Conservation (phyloP, 2,797 vertebrate species). For the Lateolabrax maculatus region DNA sequence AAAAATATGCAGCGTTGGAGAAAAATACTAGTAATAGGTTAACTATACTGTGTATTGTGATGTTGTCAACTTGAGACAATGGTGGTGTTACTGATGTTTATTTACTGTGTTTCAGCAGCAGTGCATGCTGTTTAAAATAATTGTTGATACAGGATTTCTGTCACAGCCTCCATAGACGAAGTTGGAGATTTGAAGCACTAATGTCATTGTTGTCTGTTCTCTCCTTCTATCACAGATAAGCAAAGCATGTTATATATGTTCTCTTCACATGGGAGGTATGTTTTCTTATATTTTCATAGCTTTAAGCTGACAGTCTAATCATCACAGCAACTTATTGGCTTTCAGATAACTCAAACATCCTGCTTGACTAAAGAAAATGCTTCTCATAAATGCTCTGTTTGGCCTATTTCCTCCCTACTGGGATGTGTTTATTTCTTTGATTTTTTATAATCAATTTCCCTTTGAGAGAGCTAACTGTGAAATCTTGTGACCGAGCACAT, state of each 20-base stretch:
- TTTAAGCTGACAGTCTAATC: conserved; percentile 30
- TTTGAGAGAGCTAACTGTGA: conserved; percentile 43
- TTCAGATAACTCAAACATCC: conserved; percentile 42
- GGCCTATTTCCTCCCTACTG: conserved; percentile 35
- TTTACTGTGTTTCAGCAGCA: not conserved
- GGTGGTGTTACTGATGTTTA: not conserved
- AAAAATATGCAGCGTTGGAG: not conserved
- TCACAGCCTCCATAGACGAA: conserved; percentile 1
- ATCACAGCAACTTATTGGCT: conserved; percentile 16
- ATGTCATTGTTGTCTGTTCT: conserved; percentile 7
- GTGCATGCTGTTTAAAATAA: not conserved
- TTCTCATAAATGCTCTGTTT: conserved; percentile 47
- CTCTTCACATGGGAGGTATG: not conserved
- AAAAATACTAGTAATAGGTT: no score
- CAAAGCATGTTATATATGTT: conserved; percentile 3
- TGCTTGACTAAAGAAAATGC: conserved; percentile 23
- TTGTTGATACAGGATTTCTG: not conserved
- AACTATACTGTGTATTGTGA: no score
- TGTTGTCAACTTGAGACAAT: not conserved
- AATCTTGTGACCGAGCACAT: conserved; percentile 55
- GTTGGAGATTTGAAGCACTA: conserved; percentile 8
- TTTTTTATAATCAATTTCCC: conserved; percentile 58
- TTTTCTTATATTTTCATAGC: conserved; percentile 29
- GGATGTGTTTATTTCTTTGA: conserved; percentile 39
- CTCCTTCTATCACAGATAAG: conserved; percentile 4